Percentiles rank a stretch among this genome's conserved stretches.
Conservation (phyloP, 2,113 vertebrate species). For the Conger conger region DNA sequence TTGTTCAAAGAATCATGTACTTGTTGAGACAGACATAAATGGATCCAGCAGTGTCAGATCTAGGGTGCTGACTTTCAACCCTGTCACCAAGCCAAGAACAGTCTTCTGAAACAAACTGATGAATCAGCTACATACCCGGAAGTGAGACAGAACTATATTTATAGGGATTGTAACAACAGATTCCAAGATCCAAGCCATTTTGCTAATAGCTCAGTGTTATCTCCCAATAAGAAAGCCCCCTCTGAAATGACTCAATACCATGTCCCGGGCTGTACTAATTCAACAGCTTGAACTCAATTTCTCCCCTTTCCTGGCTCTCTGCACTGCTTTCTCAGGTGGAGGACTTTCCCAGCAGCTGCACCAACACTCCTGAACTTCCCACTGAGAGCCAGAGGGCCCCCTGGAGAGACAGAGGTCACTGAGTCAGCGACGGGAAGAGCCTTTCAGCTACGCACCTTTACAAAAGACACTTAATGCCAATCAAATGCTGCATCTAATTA, state of each 20-base stretch:
- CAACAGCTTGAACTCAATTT: not conserved
- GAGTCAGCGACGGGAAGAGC: not conserved
- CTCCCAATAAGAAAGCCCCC: not conserved
- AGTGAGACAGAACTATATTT: not conserved
- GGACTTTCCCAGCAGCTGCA: not conserved
- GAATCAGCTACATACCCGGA: not conserved
- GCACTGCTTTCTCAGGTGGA: not conserved
- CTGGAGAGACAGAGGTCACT: not conserved
- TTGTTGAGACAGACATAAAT: not conserved
- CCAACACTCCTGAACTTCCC: slow-evolving; percentile 3
- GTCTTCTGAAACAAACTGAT: not conserved
- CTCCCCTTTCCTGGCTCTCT: not conserved
- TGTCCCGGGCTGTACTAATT: not conserved
- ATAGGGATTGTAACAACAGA: not conserved
- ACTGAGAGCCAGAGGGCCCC: not conserved
- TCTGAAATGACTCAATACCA: not conserved
- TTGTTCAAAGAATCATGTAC: not conserved
- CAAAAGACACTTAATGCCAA: not conserved
- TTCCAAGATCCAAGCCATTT: not conserved
- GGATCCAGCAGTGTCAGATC: not conserved
- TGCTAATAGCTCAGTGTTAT: not conserved
- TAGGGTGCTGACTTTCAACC: not conserved
- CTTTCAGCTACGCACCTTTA: not conserved
- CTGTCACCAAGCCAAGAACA: not conserved
- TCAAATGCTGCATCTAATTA: not conserved